Evolutionary conservation across 2,888 invertebrate species (phyloP).

Genomic region (Drosophila quasianomalipes): DNA sequence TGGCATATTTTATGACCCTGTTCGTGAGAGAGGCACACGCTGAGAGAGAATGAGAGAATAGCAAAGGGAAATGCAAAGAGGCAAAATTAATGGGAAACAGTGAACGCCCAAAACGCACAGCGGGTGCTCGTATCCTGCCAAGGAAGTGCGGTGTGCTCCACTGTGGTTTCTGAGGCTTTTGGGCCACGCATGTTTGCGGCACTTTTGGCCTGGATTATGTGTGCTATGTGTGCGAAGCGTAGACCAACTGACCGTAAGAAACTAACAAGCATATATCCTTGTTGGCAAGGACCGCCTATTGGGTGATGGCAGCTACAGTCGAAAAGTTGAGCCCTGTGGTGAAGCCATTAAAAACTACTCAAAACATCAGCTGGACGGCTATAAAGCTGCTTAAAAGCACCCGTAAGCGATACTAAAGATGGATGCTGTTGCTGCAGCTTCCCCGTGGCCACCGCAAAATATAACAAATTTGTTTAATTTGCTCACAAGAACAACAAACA

Average conservation of each 20-base stretch:
- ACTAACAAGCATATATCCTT: constrained; percentile 30
- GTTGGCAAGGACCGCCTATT: constrained; percentile 45
- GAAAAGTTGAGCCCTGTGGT: constrained; percentile 50
- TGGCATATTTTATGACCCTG: constrained; percentile 66
- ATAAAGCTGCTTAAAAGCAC: constrained; percentile 46
- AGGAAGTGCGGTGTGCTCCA: constrained; percentile 27
- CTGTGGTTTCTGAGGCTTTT: constrained; percentile 13
- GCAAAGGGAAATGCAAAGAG: constrained; percentile 36
- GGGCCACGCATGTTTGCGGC: constrained; percentile 42
- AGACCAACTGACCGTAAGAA: constrained; percentile 29
- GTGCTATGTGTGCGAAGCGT: not conserved
- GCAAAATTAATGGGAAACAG: constrained; percentile 37
- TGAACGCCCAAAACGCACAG: constrained; percentile 12
- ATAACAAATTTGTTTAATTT: constrained; percentile 67
- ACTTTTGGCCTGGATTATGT: constrained; percentile 21
- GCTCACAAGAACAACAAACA: constrained; percentile 18
- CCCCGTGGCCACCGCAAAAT: constrained; percentile 31
- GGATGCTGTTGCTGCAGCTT: not conserved
- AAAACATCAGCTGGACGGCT: constrained; percentile 69
- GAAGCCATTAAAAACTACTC: constrained; percentile 77
- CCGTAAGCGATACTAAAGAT: not conserved
- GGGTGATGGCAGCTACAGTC: constrained; percentile 43
- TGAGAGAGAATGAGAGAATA: not conserved
- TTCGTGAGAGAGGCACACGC: not conserved
- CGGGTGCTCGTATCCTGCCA: constrained; percentile 17